Evolutionary conservation across 2,797 vertebrate species (phyloP).

Genomic region (Varecia variegata): DNA sequence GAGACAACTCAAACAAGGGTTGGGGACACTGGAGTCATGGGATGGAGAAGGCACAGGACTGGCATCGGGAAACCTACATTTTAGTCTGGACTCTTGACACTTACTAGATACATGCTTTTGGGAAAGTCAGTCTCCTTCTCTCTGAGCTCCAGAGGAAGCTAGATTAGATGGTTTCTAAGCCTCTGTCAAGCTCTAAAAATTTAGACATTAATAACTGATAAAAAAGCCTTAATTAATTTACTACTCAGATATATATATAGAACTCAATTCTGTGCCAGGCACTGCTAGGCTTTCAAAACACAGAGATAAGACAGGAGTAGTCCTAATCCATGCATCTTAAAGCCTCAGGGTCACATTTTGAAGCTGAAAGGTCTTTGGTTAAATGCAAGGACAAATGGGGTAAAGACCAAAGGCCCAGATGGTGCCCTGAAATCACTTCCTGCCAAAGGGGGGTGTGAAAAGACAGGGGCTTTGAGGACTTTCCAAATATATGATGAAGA

Average conservation of each 20-base stretch:
- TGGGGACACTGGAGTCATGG: background rate
- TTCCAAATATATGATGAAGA: constrained; percentile 92
- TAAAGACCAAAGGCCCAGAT: constrained; percentile 89
- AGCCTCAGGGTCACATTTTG: background rate
- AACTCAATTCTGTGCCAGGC: background rate
- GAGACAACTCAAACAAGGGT: background rate
- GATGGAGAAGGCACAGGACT: background rate
- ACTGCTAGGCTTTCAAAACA: background rate
- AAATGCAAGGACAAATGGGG: constrained; percentile 92
- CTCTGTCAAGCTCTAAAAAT: background rate
- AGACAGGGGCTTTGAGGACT: constrained; percentile 91
- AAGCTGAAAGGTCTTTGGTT: constrained; percentile 92
- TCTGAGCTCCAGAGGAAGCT: background rate
- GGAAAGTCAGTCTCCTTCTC: background rate
- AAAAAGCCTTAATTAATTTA: background rate
- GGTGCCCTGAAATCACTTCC: constrained; percentile 90
- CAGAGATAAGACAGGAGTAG: background rate
- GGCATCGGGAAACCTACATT: background rate
- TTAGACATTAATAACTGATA: constrained; percentile 44
- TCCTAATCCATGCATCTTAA: background rate
- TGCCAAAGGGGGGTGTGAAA: constrained; percentile 92
- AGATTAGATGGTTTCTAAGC: constrained; percentile 21
- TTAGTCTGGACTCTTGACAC: constrained; percentile 16
- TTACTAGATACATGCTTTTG: constrained; percentile 21
- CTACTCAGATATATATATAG: constrained; percentile 24